Conservation (phyloP, 2,797 vertebrate species). For the Percopsis omiscomaycus region DNA sequence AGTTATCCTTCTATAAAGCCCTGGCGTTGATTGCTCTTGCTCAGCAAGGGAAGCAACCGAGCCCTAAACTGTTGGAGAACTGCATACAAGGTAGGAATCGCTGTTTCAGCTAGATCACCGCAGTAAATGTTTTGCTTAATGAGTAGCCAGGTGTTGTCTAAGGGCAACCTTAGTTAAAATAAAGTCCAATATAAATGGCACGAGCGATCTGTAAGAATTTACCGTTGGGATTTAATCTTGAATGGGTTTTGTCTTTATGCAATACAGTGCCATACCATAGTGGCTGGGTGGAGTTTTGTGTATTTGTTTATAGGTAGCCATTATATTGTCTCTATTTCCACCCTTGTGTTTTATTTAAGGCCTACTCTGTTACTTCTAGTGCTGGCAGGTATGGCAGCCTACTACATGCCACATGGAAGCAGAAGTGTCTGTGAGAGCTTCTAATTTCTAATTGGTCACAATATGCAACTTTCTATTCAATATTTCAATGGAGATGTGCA, state of each 20-base stretch:
- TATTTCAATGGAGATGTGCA: conserved; percentile 49
- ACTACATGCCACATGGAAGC: conserved; percentile 38
- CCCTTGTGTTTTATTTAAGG: conserved; percentile 57
- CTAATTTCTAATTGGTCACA: conserved; percentile 25
- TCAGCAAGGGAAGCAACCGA: conserved; percentile 81
- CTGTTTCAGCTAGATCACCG: conserved; percentile 13
- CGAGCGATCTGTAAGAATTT: background rate
- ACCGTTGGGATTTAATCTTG: background rate
- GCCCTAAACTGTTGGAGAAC: conserved; percentile 78
- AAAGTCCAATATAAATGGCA: no score
- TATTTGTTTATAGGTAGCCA: conserved; percentile 64
- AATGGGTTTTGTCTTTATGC: background rate
- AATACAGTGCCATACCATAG: conserved; percentile 8
- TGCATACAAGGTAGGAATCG: conserved; percentile 75
- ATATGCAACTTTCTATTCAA: conserved; percentile 36
- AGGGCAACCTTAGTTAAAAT: conserved; percentile 23
- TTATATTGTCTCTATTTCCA: conserved; percentile 51
- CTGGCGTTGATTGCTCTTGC: conserved; percentile 79
- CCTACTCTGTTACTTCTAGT: conserved; percentile 75
- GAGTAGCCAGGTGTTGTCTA: conserved; percentile 45
- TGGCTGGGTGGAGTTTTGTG: conserved; percentile 17
- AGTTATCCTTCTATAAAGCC: conserved; percentile 77
- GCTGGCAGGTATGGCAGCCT: conserved; percentile 59
- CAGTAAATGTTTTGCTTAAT: conserved; percentile 56
- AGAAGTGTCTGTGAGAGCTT: conserved; percentile 15